Percentiles rank a stretch among this genome's conserved stretches.
Conservation (phyloP, 2,113 vertebrate genomes). For the Ochotona princeps region DNA sequence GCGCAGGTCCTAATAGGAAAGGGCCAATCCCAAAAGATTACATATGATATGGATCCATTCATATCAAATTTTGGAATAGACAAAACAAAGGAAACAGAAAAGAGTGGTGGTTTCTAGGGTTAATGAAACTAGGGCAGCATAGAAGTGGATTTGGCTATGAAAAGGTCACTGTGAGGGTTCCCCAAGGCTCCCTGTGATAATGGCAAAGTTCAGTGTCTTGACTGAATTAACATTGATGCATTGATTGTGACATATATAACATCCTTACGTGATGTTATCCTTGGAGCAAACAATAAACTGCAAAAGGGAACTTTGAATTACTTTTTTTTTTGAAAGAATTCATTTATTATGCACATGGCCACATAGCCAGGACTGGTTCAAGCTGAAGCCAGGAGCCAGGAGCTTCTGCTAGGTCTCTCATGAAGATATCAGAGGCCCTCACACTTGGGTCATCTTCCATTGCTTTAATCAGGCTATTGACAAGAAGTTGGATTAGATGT, state of each 20-base stretch:
- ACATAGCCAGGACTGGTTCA: too few species aligned
- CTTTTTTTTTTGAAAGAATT: too few species aligned
- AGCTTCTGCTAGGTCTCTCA: too few species aligned
- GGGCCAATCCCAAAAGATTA: neutral
- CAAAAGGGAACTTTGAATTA: neutral
- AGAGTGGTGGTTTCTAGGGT: neutral
- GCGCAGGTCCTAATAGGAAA: neutral
- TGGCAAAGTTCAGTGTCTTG: neutral
- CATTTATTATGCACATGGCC: too few species aligned
- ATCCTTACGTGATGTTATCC: constrained; percentile 11
- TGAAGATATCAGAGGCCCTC: too few species aligned
- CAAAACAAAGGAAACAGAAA: neutral
- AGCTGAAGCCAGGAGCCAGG: too few species aligned
- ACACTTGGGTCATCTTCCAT: too few species aligned
- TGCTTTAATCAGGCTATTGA: too few species aligned
- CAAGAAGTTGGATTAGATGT: too few species aligned
- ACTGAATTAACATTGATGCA: neutral
- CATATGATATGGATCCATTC: neutral
- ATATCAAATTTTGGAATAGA: neutral
- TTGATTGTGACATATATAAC: neutral
- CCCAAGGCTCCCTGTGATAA: neutral
- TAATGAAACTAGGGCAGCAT: rapidly evolving
- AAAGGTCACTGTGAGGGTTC: neutral
- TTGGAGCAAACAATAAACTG: neutral
- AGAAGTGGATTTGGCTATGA: neutral